Evolutionary conservation across 2,797 vertebrate genomes (phyloP).

Genomic region (Prunella strophiata): DNA sequence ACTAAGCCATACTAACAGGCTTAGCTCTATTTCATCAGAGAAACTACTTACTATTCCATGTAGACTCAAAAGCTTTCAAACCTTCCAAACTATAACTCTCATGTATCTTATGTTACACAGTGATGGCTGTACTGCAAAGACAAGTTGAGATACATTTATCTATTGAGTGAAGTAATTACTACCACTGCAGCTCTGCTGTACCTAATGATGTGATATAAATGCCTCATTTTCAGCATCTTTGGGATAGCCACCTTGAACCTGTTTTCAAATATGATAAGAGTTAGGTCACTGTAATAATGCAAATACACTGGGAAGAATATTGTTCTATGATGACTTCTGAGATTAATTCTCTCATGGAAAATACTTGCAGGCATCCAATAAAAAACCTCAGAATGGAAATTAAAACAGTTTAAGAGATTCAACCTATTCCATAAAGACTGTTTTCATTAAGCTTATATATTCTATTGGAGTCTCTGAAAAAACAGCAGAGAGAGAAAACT

Average conservation of each 20-base stretch:
- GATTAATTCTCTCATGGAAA: background rate
- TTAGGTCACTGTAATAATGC: background rate
- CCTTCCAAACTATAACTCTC: background rate
- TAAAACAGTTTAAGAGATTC: background rate
- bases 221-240: constrained; percentile 1
- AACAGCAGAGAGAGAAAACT: background rate
- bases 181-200: background rate
- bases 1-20: background rate
- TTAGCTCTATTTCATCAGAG: background rate
- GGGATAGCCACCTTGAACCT: background rate
- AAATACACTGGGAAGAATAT: background rate
- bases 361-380: background rate
- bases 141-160: background rate
- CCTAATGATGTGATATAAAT: background rate
- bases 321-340: background rate
- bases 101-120: background rate
- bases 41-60: background rate
- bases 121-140: background rate
- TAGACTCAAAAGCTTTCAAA: constrained; percentile 15
- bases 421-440: background rate
- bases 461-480: background rate
- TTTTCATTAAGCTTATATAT: background rate
- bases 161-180: background rate
- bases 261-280: background rate
- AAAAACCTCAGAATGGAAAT: background rate